Percentiles rank a stretch among this genome's conserved stretches.
phyloP scores from a whole-genome alignment of 2,888 invertebrate species.

The Selenia dentaria region DNA sequence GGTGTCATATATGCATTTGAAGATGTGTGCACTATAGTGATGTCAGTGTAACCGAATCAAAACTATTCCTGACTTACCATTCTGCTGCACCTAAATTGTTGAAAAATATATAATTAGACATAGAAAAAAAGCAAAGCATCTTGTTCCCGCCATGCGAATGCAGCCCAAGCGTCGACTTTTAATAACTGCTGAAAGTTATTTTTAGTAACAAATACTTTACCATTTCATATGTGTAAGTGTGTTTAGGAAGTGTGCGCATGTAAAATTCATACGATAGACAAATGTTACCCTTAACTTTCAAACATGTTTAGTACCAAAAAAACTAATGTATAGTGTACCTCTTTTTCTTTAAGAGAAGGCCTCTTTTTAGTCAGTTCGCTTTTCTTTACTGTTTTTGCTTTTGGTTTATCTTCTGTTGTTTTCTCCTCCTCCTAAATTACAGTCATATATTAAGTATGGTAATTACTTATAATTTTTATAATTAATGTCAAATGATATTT shows the following conservation, averaged over 20 bases:
- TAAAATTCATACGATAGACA: constrained; percentile 14
- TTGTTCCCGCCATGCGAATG: constrained; percentile 49
- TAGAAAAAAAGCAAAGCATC: constrained; percentile 54
- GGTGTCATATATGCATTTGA: neutral
- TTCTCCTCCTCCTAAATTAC: constrained; percentile 69
- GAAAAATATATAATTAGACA: constrained; percentile 28
- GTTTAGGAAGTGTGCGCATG: constrained; percentile 17
- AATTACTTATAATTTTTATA: too few species aligned
- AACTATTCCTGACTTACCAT: constrained; percentile 4
- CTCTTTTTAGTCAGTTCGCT: constrained; percentile 74
- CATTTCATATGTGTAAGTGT: constrained; percentile 12
- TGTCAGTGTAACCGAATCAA: neutral
- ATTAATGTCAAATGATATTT: too few species aligned
- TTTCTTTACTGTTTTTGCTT: constrained; percentile 67
- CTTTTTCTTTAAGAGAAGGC: constrained; percentile 73
- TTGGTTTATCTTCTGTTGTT: constrained; percentile 76
- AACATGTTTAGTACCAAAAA: constrained; percentile 41
- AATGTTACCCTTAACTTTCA: constrained; percentile 39
- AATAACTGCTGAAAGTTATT: constrained; percentile 25
- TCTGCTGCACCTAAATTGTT: neutral
- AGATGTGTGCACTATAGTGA: neutral
- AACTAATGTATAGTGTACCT: constrained; percentile 57
- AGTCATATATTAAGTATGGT: constrained; percentile 8
- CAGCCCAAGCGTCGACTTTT: constrained; percentile 36
- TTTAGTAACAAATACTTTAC: constrained; percentile 13